Base-by-base conservation (phyloP, 2,113 vertebrate species). In the Thalassarche chlororhynchos region DNA sequence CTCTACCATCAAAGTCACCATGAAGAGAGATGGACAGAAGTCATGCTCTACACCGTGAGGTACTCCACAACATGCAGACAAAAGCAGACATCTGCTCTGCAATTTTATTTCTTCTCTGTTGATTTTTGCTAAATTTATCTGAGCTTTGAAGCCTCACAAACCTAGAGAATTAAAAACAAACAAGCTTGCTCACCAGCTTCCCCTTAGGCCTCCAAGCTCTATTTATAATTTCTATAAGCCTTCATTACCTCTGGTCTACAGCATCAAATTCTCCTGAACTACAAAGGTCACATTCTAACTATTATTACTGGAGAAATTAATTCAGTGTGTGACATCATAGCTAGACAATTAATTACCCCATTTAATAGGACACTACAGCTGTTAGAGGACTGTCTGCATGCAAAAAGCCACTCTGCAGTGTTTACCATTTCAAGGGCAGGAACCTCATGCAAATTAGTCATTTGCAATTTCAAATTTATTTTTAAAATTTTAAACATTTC, bases 231-330 rank as follows among this genome's bases (percentile, higher is more conserved):
- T 83, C 87, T 84, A 17, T 89, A 91, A 91, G 70, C 71, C 54
- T 79, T 89, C 77, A 52, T 91, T 87, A 94, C 40, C 68, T 94
- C 60, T 91, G 72, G 52, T 76, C 71, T 77, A 77, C 78, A 83
- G 66, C 82, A 93, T 94, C 75, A 97, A 65, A 78, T 93, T 96
- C 76, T 89, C 96, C 84, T 89, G 71, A 90, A 83, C 31, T 84
- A 80, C 62, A 97, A 97, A 93, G 88, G 46, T 92, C 84, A 95
- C 87, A 91, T 96, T 96, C 94, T 95, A 93, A 54, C 60, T 93
- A 9, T 90, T 97, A 94, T 93, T 96, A 95, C 85, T 88, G 64
- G 65, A 96, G 85, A 97, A 76, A 88, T 85, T 69, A 86, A 95
- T 97, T 96, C 83, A 75, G 40, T 55, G 68, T 94, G 70, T 91